Evolutionary conservation across 2,888 invertebrate genomes (phyloP).

Genomic region (Ceratothoa steindachneri): DNA sequence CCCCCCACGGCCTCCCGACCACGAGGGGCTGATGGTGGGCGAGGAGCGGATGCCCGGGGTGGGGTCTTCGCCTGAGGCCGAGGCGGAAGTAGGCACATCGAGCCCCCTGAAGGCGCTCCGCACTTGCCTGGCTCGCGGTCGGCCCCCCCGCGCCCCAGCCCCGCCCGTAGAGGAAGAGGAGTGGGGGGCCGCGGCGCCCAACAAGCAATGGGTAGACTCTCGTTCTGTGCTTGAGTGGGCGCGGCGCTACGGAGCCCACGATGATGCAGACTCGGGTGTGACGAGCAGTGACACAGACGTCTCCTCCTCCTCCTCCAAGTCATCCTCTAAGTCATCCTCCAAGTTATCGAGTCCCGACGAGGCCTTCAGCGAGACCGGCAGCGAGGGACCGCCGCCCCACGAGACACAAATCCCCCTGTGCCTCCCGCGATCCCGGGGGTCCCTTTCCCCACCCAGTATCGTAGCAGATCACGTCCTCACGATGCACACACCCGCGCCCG

Average conservation of each 20-base stretch:
- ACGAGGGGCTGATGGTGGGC: conserved; percentile 30
- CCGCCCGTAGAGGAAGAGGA: conserved; percentile 26
- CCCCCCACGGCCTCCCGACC: conserved; percentile 32
- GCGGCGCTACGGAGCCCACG: conserved; percentile 27
- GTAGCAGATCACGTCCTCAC: conserved; percentile 42
- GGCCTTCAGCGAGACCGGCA: conserved; percentile 41
- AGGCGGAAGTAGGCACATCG: neutral
- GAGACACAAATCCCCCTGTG: conserved; percentile 8
- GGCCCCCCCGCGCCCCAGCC: conserved; percentile 24
- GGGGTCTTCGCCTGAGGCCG: neutral
- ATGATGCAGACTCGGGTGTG: conserved; percentile 42
- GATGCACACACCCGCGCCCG: conserved; percentile 28
- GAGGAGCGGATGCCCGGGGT: neutral
- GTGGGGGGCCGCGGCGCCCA: conserved; percentile 31
- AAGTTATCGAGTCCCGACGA: conserved; percentile 33
- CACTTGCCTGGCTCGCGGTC: neutral
- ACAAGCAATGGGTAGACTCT: conserved; percentile 40
- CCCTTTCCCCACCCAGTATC: conserved; percentile 22
- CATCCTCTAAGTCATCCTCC: conserved; percentile 11
- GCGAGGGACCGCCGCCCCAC: conserved; percentile 17
- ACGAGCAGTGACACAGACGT: conserved; percentile 43
- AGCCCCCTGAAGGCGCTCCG: conserved; percentile 3
- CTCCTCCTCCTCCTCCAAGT: conserved; percentile 17
- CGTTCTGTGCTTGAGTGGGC: conserved; percentile 45
- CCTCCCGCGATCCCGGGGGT: neutral